A percentile compares a stretch with the other conserved stretches of the same genome.
Conservation (phyloP, 2,888 invertebrate genomes). For the Piscicola geometra region DNA sequence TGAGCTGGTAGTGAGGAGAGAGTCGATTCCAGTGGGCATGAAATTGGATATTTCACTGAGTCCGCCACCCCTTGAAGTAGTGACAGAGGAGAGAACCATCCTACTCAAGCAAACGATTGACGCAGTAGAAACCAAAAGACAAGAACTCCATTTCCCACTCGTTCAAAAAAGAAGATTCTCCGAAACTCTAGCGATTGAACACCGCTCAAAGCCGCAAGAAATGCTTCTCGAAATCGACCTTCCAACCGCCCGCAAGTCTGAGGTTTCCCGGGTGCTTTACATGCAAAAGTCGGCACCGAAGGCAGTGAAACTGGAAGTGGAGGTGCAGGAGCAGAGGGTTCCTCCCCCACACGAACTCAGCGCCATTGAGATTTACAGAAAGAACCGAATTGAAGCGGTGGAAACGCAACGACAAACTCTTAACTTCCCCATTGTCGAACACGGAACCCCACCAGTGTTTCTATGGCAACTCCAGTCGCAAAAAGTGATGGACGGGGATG, state of each 20-base stretch:
- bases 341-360: constrained; percentile 33
- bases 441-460: constrained; percentile 42
- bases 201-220: constrained; percentile 44
- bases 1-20: constrained; percentile 39
- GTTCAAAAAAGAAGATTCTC: constrained; percentile 41
- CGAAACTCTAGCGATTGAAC: constrained; percentile 42
- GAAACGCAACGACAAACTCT: constrained; percentile 44
- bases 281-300: constrained; percentile 38
- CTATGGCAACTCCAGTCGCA: constrained; percentile 41
- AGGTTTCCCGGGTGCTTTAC: constrained; percentile 36
- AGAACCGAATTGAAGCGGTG: constrained; percentile 39
- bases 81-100: constrained; percentile 36
- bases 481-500: constrained; percentile 52
- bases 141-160: constrained; percentile 39
- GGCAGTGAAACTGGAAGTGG: constrained; percentile 40
- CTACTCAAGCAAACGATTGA: constrained; percentile 41
- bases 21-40: constrained; percentile 39
- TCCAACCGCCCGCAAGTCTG: constrained; percentile 40
- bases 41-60: constrained; percentile 44
- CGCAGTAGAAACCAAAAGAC: constrained; percentile 41
- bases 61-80: constrained; percentile 36
- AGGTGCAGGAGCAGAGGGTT: constrained; percentile 32
- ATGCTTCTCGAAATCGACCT: constrained; percentile 46
- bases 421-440: constrained; percentile 38
- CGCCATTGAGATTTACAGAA: constrained; percentile 31